Percentiles rank a stretch among this genome's conserved stretches.
phyloP scores from a whole-genome alignment of 30 jellyfish, hydroid and myxozoan genomes.

The Sanderia malayensis region DNA sequence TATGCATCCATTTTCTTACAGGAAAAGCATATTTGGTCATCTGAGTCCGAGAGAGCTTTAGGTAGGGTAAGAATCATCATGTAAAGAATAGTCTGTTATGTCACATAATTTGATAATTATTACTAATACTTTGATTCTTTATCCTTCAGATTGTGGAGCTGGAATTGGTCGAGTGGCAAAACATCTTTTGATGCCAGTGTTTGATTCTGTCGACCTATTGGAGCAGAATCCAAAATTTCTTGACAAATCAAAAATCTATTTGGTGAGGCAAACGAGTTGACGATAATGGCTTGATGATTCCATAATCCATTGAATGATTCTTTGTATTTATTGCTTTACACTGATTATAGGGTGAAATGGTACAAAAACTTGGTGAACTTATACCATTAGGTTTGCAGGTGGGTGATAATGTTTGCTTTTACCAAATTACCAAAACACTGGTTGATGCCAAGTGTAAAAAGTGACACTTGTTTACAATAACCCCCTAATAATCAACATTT shows the following conservation, averaged over 20 bases:
- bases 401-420: neutral
- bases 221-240: conserved; percentile 72
- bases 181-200: conserved; percentile 51
- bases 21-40: conserved; percentile 36
- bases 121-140: no score
- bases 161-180: conserved; percentile 96
- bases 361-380: conserved; percentile 2
- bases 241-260: conserved; percentile 27
- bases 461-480: no score
- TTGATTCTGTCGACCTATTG: conserved; percentile 80
- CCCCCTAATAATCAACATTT: no score
- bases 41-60: conserved; percentile 36
- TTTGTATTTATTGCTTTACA: neutral
- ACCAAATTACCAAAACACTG: no score
- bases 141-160: conserved; percentile 99
- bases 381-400: conserved; percentile 7
- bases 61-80: no score
- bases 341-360: conserved; percentile 2
- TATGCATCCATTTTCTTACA: conserved; percentile 8
- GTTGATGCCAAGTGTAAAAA: no score
- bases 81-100: no score
- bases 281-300: neutral
- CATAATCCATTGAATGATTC: neutral
- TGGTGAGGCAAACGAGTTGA: conserved; percentile 21
- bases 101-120: no score